A percentile compares a stretch with the other conserved stretches of the same genome.
phyloP scores from a whole-genome alignment of 2,888 invertebrate species.

The Podabrus alpinus region DNA sequence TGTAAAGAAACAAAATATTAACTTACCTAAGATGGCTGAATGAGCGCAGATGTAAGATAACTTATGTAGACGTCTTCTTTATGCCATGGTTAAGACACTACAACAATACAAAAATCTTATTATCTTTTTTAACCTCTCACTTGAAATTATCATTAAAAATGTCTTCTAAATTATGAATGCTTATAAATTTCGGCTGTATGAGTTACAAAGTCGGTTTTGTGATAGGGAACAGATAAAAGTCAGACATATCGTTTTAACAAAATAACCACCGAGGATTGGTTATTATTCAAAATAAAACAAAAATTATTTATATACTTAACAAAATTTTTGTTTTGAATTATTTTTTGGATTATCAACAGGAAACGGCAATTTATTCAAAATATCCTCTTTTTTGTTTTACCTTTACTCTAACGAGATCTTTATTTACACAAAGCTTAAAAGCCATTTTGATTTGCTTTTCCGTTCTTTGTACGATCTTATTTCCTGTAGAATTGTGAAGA shows the following conservation, averaged over 20 bases:
- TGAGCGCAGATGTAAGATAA: conserved; percentile 47
- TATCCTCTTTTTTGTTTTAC: background rate
- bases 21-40: conserved; percentile 54
- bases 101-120: conserved; percentile 22
- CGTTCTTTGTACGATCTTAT: conserved; percentile 1
- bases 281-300: background rate
- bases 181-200: background rate
- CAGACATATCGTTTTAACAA: background rate
- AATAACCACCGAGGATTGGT: background rate
- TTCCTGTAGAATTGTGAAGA: conserved; percentile 14
- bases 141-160: background rate
- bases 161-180: background rate
- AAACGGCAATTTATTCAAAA: background rate
- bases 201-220: background rate
- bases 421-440: background rate
- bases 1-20: conserved; percentile 46
- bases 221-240: background rate
- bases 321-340: background rate
- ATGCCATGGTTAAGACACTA: conserved; percentile 44
- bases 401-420: background rate
- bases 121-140: background rate
- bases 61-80: conserved; percentile 45
- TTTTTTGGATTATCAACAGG: background rate
- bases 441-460: background rate
- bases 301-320: background rate